Conservation (phyloP, 1,140 invertebrate genomes). For the Megalonaias nervosa region DNA sequence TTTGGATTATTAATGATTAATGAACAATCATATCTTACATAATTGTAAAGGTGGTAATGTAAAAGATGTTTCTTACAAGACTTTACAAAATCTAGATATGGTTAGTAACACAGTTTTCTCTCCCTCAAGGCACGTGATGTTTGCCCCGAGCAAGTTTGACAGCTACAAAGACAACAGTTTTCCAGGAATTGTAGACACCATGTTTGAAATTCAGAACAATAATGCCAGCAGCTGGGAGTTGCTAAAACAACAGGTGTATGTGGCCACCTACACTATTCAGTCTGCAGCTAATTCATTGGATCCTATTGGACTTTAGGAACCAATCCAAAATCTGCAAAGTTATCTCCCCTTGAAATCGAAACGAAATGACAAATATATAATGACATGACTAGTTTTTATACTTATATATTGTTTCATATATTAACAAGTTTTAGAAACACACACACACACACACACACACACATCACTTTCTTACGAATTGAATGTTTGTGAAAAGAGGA, state of each 20-base stretch:
- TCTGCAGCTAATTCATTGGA: slow-evolving; percentile 40
- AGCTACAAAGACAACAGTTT: slow-evolving; percentile 41
- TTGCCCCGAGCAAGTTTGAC: slow-evolving; percentile 41
- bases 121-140: slow-evolving; percentile 40
- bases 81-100: neutral
- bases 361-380: too few relatives aligned
- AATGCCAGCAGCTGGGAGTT: slow-evolving; percentile 31
- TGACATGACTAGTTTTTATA: too few relatives aligned
- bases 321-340: neutral
- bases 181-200: slow-evolving; percentile 40
- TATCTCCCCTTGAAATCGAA: too few relatives aligned
- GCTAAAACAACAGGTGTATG: slow-evolving; percentile 39
- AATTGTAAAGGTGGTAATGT: too few relatives aligned
- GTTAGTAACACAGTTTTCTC: neutral
- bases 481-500: too few relatives aligned
- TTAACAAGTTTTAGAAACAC: too few relatives aligned
- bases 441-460: too few relatives aligned
- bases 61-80: too few relatives aligned
- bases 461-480: too few relatives aligned
- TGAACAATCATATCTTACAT: too few relatives aligned
- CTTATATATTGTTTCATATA: too few relatives aligned
- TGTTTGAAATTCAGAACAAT: slow-evolving; percentile 37
- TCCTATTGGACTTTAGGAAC: slow-evolving; percentile 31
- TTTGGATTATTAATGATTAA: too few relatives aligned
- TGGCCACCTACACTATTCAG: slow-evolving; percentile 39